Conservation (phyloP, 1,140 invertebrate genomes). For the Charaxes varanes region DNA sequence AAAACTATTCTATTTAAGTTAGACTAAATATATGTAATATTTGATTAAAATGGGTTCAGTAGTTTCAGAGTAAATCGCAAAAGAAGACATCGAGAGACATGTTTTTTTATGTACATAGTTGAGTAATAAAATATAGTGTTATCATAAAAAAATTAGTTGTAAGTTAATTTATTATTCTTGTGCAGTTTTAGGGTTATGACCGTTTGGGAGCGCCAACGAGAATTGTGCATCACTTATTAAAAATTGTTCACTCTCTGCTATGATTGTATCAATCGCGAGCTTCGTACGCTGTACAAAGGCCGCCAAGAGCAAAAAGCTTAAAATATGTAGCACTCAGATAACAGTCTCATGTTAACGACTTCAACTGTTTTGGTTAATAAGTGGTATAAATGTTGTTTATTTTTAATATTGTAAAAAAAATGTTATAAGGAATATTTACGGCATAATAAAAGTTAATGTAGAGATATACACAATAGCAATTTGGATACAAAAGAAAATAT, state of each 20-base stretch:
- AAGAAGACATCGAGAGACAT: not conserved
- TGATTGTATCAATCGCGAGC: slow-evolving; percentile 56
- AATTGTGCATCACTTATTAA: slow-evolving; percentile 26
- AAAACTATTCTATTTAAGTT: too few species aligned
- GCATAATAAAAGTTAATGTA: too few species aligned
- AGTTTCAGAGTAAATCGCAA: not conserved
- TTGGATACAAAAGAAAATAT: too few species aligned
- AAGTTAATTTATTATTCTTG: too few species aligned
- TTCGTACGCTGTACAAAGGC: slow-evolving; percentile 11
- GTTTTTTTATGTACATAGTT: not conserved
- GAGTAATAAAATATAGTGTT: too few species aligned
- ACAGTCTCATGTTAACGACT: not conserved
- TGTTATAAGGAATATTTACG: too few species aligned
- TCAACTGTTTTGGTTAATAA: slow-evolving; percentile 2
- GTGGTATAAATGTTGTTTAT: too few species aligned
- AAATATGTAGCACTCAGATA: slow-evolving; percentile 1
- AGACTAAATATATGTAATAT: too few species aligned
- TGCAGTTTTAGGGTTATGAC: not conserved
- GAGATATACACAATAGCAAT: too few species aligned
- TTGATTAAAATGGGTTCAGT: too few species aligned
- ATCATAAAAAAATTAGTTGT: too few species aligned
- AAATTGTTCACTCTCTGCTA: slow-evolving; percentile 58
- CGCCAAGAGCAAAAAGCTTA: slow-evolving; percentile 6
- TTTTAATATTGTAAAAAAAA: too few species aligned
- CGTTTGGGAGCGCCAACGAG: not conserved